phyloP scores from a whole-genome alignment of 2,888 invertebrate genomes.

The Dolomedes plantarius region DNA sequence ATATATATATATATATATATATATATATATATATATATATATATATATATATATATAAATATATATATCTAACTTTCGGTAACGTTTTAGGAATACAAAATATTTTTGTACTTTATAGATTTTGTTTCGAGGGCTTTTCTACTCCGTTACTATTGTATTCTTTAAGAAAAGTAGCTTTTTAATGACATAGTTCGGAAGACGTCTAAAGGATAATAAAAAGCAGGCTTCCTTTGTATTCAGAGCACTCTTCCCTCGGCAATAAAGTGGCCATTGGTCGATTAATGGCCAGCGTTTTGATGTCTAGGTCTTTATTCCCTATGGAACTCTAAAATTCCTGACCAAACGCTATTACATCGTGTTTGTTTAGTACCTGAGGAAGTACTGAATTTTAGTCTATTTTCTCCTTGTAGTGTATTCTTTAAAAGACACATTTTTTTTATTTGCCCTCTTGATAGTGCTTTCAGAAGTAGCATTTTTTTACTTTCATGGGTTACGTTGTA shows the following conservation, averaged over 20 bases:
- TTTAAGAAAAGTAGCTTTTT: slow-evolving; percentile 39
- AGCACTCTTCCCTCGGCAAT: slow-evolving; percentile 53
- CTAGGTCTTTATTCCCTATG: slow-evolving; percentile 40
- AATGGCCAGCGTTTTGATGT: slow-evolving; percentile 68
- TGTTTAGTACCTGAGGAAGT: slow-evolving; percentile 45
- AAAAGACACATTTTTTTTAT: slow-evolving; percentile 29
- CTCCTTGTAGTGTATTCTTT: slow-evolving; percentile 22
- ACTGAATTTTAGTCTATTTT: slow-evolving; percentile 41
- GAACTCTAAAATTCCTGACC: slow-evolving; percentile 68
- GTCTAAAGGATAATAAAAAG: slow-evolving; percentile 57
- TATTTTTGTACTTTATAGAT: neutral
- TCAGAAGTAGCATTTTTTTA: neutral
- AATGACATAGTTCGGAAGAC: slow-evolving; percentile 37
- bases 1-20: no score
- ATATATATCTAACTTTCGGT: no score
- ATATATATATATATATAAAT: no score
- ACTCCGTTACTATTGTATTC: neutral
- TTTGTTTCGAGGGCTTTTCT: slow-evolving; percentile 6
- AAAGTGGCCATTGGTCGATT: slow-evolving; percentile 65
- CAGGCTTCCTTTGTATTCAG: slow-evolving; percentile 52
- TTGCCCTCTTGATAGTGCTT: slow-evolving; percentile 8
- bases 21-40: no score
- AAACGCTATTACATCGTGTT: slow-evolving; percentile 58
- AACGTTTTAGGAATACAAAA: neutral
- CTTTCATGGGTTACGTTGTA: neutral